Evolutionary conservation across 2,113 vertebrate genomes (phyloP).

Genomic region (Callipepla californica): DNA sequence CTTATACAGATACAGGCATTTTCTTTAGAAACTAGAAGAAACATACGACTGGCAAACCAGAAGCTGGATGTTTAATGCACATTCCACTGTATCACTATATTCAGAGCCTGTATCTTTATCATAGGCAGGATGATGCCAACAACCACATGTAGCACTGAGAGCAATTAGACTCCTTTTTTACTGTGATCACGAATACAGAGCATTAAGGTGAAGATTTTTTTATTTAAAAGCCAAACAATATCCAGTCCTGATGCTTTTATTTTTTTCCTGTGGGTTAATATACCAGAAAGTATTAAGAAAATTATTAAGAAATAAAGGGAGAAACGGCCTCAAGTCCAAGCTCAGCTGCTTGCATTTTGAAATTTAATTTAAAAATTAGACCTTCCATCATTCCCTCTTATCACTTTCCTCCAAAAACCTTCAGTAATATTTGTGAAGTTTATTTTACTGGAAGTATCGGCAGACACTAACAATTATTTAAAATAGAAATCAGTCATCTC

Average conservation of each 20-base stretch:
- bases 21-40: neutral
- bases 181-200: neutral
- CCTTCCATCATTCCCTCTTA: neutral
- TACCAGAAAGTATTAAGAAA: neutral
- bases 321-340: neutral
- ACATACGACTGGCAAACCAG: neutral
- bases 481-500: neutral
- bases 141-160: neutral
- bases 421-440: neutral
- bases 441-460: neutral
- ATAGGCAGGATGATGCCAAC: neutral
- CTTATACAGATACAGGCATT: neutral
- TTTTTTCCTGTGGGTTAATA: neutral
- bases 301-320: neutral
- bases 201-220: neutral
- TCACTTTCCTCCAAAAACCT: neutral
- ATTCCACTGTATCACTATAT: neutral
- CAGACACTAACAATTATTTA: neutral
- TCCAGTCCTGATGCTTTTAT: neutral
- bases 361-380: neutral
- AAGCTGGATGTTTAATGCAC: neutral
- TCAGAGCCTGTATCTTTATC: neutral
- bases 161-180: neutral
- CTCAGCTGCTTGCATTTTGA: neutral
- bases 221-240: neutral